Evolutionary conservation across 92 coral and sea anemone species (phyloP), one percentile per base, ranked within the genome.

Genomic region (Epizoanthus fatuus): DNA sequence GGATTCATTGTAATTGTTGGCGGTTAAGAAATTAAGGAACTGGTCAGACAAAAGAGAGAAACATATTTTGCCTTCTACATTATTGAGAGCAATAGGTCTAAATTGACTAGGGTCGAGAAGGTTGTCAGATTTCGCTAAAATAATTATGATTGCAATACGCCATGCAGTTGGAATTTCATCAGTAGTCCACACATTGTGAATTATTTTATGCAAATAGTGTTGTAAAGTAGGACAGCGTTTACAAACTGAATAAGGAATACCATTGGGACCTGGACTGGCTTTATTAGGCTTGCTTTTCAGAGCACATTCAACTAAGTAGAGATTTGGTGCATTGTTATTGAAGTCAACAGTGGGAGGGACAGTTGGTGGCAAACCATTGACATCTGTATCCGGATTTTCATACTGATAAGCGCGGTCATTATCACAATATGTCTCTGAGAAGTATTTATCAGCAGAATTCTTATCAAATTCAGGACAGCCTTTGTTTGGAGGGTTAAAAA

Each of bases 261-360:
- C 55, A 40, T 69, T 40, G 6, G 74, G 32, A n/a, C 73, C 53
- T 29, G 73, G 73, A 8, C 73, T 67, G n/a, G 73, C 73, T 67
- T 67, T 32, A 13, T 67, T 67, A 11, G 73, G 37, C 32, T 37
- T 67, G 4, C 49, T 15, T 37, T 38, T 67, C 40, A 37, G 52
- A 67, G 47, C 42, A 32, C n/a, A 22, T 66, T 66, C 19, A 9
- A 66, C 72, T 22, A 42, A 66, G 15, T 37, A 47, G 20, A 67
- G 51, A 29, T 47, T 44, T 5, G 49, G 49, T 8, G 5, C 8
- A 12, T 67, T 44, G 51, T 67, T 38, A 17, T 37, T 67, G 51
- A 29, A 29, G 32, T 19, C 69, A 19, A 19, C 29, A 12, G 19
- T 63, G 69, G 29, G 29, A 39, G 69, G 69, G 35, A 20, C 12